These are phyloP conservation scores for Micropoecilia bifurca DNA, from an alignment of 2,797 vertebrate genomes.

Conservation along the genomic window DNA sequence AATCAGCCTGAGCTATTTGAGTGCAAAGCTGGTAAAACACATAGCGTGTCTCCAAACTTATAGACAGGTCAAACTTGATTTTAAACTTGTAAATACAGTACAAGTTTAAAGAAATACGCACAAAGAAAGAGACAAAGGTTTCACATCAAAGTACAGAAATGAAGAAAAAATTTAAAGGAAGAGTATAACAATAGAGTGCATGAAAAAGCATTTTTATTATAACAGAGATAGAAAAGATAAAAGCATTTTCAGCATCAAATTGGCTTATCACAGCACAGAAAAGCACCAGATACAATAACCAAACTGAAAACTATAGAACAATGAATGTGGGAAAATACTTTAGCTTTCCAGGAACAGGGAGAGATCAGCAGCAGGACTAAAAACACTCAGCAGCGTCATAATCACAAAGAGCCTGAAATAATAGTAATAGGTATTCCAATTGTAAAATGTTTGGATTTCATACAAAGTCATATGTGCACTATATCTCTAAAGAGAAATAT, in stretches of 20 bases:
- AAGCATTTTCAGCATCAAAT: constrained; percentile 76
- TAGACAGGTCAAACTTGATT: no score
- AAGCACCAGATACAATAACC: constrained; percentile 73
- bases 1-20: not conserved
- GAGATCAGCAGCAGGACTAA: constrained; percentile 63
- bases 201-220: constrained; percentile 80
- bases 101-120: not conserved
- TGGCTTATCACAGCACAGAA: constrained; percentile 73
- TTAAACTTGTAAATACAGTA: not conserved
- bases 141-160: not conserved
- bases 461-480: constrained; percentile 51
- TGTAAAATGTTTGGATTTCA: constrained; percentile 47
- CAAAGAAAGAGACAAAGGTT: not conserved
- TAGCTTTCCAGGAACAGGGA: constrained; percentile 40
- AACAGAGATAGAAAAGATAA: constrained; percentile 81
- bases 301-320: constrained; percentile 39
- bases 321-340: constrained; percentile 46
- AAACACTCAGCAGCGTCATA: constrained; percentile 66
- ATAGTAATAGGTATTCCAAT: constrained; percentile 46
- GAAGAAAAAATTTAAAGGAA: constrained; percentile 28
- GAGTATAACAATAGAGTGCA: constrained; percentile 40
- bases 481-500: constrained; percentile 46
- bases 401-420: constrained; percentile 66
- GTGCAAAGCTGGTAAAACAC: no score
- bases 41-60: no score